Percentiles rank a stretch among this genome's conserved stretches.
Conservation (phyloP, 2,888 invertebrate genomes). For the Ormyrus thymus region DNA sequence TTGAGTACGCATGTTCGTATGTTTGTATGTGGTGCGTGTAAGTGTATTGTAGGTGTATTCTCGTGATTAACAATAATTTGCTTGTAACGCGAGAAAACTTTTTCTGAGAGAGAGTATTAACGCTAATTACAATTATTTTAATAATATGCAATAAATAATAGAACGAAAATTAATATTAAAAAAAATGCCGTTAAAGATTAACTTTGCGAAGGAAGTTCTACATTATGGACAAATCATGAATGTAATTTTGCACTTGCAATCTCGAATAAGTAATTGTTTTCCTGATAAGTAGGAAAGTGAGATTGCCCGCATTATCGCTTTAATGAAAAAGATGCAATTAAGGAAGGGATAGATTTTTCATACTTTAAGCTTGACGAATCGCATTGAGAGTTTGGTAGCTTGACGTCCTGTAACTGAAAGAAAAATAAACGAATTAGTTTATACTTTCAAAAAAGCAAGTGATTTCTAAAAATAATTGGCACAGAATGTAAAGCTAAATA, state of each 20-base stretch:
- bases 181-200: slow-evolving; percentile 53
- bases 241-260: slow-evolving; percentile 40
- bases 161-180: slow-evolving; percentile 42
- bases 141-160: slow-evolving; percentile 63
- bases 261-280: slow-evolving; percentile 47
- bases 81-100: slow-evolving; percentile 51
- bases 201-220: slow-evolving; percentile 49
- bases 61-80: slow-evolving; percentile 54
- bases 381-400: slow-evolving; percentile 58
- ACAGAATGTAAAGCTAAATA: too few species aligned
- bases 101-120: slow-evolving; percentile 47
- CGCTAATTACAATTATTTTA: slow-evolving; percentile 61
- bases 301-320: slow-evolving; percentile 46
- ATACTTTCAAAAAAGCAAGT: too few species aligned
- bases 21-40: slow-evolving; percentile 17
- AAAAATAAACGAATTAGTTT: slow-evolving; percentile 21
- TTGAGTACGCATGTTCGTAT: slow-evolving; percentile 25
- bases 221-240: slow-evolving; percentile 39
- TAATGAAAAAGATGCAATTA: slow-evolving; percentile 58
- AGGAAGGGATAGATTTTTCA: slow-evolving; percentile 60
- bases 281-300: slow-evolving; percentile 48
- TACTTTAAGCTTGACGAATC: slow-evolving; percentile 57
- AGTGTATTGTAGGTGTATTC: slow-evolving; percentile 7
- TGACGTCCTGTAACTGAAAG: slow-evolving; percentile 62
- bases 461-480: too few species aligned